Evolutionary conservation across 2,888 invertebrate genomes (phyloP).

Genomic region (Anthophora plumipes): DNA sequence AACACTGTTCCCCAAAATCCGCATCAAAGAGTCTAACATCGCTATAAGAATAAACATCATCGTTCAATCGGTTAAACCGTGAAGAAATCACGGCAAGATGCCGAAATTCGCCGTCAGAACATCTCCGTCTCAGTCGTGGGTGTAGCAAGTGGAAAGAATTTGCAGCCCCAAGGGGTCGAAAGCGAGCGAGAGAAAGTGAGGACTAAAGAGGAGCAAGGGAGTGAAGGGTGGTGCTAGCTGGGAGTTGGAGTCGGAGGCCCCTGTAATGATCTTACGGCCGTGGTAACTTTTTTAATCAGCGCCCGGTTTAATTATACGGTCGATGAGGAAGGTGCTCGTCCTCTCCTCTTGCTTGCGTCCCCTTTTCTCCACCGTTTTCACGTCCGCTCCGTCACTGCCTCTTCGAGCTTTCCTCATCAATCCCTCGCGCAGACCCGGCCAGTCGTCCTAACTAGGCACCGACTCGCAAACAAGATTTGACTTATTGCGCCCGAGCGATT

Average conservation of each 20-base stretch:
- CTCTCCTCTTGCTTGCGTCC: constrained; percentile 57
- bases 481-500: constrained; percentile 82
- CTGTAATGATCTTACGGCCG: constrained; percentile 83
- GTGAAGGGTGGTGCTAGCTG: constrained; percentile 47
- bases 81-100: constrained; percentile 48
- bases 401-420: constrained; percentile 72
- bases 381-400: constrained; percentile 62
- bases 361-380: constrained; percentile 60
- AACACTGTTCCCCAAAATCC: not conserved
- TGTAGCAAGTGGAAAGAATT: constrained; percentile 67
- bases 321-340: constrained; percentile 82
- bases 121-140: constrained; percentile 48
- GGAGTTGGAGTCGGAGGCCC: constrained; percentile 70
- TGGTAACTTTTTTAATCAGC: constrained; percentile 84
- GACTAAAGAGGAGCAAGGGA: constrained; percentile 52
- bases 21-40: not conserved
- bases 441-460: constrained; percentile 78
- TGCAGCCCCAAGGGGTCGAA: constrained; percentile 70
- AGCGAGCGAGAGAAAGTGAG: constrained; percentile 62
- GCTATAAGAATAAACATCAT: not conserved
- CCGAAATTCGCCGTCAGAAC: constrained; percentile 54
- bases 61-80: constrained; percentile 2
- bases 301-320: constrained; percentile 84
- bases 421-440: constrained; percentile 74
- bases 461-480: constrained; percentile 83